phyloP scores from a whole-genome alignment of 2,113 vertebrate genomes.

The Mastomys coucha region DNA sequence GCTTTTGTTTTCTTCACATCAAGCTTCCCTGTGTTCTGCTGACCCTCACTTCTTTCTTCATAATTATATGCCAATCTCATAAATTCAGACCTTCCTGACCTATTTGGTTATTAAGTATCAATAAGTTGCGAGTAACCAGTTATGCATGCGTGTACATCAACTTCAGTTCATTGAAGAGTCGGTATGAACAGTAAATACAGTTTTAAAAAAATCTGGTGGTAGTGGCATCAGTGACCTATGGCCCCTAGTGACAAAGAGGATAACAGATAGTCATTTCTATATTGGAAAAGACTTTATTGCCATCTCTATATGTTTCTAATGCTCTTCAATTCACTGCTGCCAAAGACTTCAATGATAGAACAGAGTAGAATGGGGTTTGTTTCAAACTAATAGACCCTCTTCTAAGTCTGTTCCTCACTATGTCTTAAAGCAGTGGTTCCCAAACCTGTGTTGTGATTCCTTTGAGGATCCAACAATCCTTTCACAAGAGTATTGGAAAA shows the following conservation, averaged over 20 bases:
- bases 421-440: not conserved
- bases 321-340: not conserved
- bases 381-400: slow-evolving; percentile 27
- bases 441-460: not conserved
- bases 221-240: not conserved
- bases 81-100: slow-evolving; percentile 24
- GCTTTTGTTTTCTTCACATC: not conserved
- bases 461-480: not conserved
- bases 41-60: not conserved
- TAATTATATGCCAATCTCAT: not conserved
- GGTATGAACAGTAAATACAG: not conserved
- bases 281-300: not conserved
- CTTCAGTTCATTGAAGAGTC: slow-evolving; percentile 31
- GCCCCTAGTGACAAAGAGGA: not conserved
- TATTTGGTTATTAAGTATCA: slow-evolving; percentile 4
- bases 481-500: not conserved
- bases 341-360: not conserved
- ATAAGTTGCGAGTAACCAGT: not conserved
- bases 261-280: not conserved
- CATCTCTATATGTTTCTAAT: not conserved
- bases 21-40: not conserved
- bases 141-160: not conserved
- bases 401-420: not conserved
- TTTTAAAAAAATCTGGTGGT: not conserved
- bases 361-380: not conserved